A percentile compares a stretch with the other conserved stretches of the same genome.
Conservation (phyloP, 2,888 invertebrate genomes). For the Pterostichus niger region DNA sequence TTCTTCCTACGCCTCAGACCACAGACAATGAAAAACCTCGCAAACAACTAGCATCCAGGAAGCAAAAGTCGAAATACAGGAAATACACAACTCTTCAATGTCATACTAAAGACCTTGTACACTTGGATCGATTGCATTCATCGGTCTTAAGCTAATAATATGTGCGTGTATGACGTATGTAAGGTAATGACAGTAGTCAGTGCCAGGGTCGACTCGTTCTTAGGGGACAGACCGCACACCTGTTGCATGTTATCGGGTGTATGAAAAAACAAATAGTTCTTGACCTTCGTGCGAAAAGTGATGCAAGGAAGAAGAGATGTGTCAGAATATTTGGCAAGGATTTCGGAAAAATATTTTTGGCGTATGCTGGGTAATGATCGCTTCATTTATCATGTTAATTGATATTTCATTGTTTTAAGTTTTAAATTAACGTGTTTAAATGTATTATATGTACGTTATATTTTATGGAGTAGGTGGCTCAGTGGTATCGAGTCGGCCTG, state of each 20-base stretch:
- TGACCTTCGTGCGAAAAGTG: slow-evolving; percentile 19
- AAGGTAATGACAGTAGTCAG: background rate
- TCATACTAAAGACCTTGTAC: slow-evolving; percentile 5
- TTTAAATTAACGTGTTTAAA: background rate
- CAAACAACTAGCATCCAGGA: background rate
- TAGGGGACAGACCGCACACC: slow-evolving; percentile 18
- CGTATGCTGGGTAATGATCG: background rate
- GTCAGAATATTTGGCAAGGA: slow-evolving; percentile 12
- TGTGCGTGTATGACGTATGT: slow-evolving; percentile 10
- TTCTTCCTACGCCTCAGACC: too few species aligned
- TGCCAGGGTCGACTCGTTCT: slow-evolving; percentile 35
- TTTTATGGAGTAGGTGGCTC: too few species aligned
- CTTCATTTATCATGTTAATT: background rate
- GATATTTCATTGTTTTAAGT: background rate
- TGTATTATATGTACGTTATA: too few species aligned
- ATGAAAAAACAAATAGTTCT: slow-evolving; percentile 6
- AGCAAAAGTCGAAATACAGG: background rate
- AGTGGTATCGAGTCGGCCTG: too few species aligned
- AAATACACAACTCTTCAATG: background rate
- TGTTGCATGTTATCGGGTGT: slow-evolving; percentile 27
- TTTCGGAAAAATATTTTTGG: slow-evolving; percentile 1
- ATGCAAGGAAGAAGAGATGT: background rate
- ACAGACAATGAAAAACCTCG: background rate
- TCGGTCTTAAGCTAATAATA: background rate
- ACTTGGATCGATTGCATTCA: background rate